Conservation (phyloP, 2,113 vertebrate species). For the Mesoclemmys tuberculata region DNA sequence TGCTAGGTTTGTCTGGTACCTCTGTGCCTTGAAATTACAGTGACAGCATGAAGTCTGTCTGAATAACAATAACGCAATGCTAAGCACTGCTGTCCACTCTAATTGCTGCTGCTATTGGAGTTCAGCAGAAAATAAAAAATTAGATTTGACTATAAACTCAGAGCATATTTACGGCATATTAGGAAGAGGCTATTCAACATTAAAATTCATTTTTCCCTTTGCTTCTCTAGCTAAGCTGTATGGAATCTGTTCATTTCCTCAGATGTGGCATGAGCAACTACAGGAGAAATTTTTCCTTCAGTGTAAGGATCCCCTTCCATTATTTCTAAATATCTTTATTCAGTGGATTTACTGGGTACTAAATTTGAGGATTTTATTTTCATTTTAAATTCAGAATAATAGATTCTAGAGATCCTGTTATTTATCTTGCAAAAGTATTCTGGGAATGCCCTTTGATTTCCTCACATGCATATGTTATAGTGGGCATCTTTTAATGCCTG, state of each 20-base stretch:
- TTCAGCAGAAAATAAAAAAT: background rate
- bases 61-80: background rate
- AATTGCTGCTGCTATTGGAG: slow-evolving; percentile 3
- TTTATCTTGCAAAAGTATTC: background rate
- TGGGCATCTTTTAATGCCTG: background rate
- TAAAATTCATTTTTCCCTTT: background rate
- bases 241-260: background rate
- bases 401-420: background rate
- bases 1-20: background rate
- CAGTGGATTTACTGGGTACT: background rate
- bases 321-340: background rate
- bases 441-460: background rate
- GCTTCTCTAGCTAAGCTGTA: background rate
- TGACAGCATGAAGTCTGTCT: slow-evolving; percentile 3
- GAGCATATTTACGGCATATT: background rate
- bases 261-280: background rate
- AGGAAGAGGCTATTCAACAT: background rate
- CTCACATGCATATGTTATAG: background rate
- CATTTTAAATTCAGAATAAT: slow-evolving; percentile 3
- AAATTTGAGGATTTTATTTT: background rate
- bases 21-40: slow-evolving; percentile 17
- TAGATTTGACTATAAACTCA: background rate
- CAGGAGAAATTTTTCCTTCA: background rate
- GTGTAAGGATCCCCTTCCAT: background rate
- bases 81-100: background rate